phyloP scores from a whole-genome alignment of 2,888 invertebrate genomes.

The Liopterus haemorrhoidalis region DNA sequence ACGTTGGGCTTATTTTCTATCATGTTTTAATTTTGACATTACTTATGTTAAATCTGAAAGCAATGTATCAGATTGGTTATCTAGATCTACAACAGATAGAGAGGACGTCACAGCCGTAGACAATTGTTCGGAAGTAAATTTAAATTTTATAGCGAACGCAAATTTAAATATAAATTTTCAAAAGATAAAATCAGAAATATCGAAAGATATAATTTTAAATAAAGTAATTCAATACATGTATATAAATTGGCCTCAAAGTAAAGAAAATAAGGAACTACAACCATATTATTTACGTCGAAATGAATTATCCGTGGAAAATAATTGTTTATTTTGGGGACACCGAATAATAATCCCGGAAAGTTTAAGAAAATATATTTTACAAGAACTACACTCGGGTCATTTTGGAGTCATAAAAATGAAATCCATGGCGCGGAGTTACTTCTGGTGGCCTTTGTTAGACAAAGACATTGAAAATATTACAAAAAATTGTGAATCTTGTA shows the following conservation, averaged over 20 bases:
- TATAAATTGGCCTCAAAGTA: not conserved
- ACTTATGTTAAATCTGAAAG: too few species aligned
- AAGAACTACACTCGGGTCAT: conserved; percentile 32
- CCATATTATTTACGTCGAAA: conserved; percentile 19
- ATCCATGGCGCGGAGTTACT: conserved; percentile 28
- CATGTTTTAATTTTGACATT: too few species aligned
- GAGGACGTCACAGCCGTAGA: too few species aligned
- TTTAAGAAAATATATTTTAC: conserved; percentile 24
- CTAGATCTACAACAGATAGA: too few species aligned
- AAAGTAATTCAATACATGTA: not conserved
- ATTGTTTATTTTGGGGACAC: conserved; percentile 30
- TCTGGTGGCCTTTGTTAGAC: conserved; percentile 34
- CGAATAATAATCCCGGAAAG: conserved; percentile 32
- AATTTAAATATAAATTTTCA: conserved; percentile 2
- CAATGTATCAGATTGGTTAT: too few species aligned
- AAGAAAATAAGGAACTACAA: not conserved
- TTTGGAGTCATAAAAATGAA: conserved; percentile 34
- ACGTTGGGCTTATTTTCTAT: too few species aligned
- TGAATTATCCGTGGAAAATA: conserved; percentile 23
- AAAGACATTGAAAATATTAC: conserved; percentile 29
- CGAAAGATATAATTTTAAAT: not conserved
- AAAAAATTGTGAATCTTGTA: conserved; percentile 31
- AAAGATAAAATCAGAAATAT: not conserved
- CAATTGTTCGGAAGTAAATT: too few species aligned
- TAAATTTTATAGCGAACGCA: not conserved